Percentiles rank a stretch among this genome's conserved stretches.
These are phyloP conservation scores for Pammene fasciana DNA, from an alignment of 2,888 invertebrate genomes.

Conservation along the genomic window DNA sequence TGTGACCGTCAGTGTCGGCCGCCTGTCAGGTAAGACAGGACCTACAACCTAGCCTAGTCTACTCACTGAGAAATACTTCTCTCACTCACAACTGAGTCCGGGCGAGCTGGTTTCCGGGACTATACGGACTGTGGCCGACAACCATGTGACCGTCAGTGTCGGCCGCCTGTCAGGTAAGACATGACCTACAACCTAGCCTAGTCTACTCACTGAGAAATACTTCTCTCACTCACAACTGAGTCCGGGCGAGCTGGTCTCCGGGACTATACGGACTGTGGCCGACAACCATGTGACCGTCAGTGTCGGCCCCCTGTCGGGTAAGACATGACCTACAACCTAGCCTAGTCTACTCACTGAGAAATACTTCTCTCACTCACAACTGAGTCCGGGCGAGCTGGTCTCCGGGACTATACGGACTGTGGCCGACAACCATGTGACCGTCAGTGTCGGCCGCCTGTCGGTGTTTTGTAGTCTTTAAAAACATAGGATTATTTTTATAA, in stretches of 20 bases:
- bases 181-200: slow-evolving; percentile 56
- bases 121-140: slow-evolving; percentile 73
- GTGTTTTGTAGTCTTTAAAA: too few species aligned
- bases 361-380: slow-evolving; percentile 78
- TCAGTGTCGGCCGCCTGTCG: slow-evolving; percentile 77
- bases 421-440: slow-evolving; percentile 72
- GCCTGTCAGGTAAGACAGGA: slow-evolving; percentile 68
- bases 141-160: slow-evolving; percentile 72
- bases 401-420: slow-evolving; percentile 78
- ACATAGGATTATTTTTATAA: too few species aligned
- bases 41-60: slow-evolving; percentile 64
- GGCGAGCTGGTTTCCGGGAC: slow-evolving; percentile 83
- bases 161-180: slow-evolving; percentile 79
- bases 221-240: slow-evolving; percentile 79
- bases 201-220: slow-evolving; percentile 81
- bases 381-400: slow-evolving; percentile 82
- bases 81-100: slow-evolving; percentile 71
- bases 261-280: slow-evolving; percentile 72
- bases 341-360: slow-evolving; percentile 80
- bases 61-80: slow-evolving; percentile 83
- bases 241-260: slow-evolving; percentile 82
- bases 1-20: slow-evolving; percentile 76
- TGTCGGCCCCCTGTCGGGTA: slow-evolving; percentile 81
- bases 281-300: slow-evolving; percentile 73
- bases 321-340: slow-evolving; percentile 51